These are phyloP conservation scores for Ovis aries DNA, from an alignment of 2,113 vertebrate species.

Conservation along the genomic window DNA sequence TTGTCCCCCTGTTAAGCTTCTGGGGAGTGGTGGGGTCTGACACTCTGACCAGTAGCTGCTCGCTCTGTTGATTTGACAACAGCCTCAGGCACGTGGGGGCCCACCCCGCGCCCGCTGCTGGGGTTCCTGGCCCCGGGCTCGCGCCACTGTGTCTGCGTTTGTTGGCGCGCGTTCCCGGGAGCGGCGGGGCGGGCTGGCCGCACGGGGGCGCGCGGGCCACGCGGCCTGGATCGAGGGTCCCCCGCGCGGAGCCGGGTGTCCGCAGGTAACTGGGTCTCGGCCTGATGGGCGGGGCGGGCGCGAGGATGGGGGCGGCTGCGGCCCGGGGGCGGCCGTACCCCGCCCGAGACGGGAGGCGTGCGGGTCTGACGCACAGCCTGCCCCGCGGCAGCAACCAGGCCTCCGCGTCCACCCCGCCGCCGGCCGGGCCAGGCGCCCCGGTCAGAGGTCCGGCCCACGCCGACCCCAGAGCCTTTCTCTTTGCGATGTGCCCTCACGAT, in stretches of 20 bases:
- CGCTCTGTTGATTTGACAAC: not conserved
- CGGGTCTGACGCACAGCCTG: not conserved
- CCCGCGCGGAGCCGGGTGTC: not conserved
- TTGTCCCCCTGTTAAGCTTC: too few species aligned
- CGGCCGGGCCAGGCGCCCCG: not conserved
- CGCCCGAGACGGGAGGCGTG: rapidly evolving
- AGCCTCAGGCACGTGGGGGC: not conserved
- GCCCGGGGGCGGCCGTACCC: not conserved
- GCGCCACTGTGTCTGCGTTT: rapidly evolving
- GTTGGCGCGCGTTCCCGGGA: not conserved
- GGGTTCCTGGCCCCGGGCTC: not conserved
- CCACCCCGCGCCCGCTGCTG: not conserved
- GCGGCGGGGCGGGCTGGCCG: not conserved
- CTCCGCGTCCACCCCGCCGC: not conserved
- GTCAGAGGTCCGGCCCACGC: not conserved
- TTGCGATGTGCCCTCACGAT: not conserved
- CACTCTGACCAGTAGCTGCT: not conserved
- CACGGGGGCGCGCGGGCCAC: not conserved
- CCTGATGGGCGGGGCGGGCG: not conserved
- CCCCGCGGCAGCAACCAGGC: not conserved
- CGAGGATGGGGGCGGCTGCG: not conserved
- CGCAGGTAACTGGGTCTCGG: not conserved
- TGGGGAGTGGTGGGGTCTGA: not conserved
- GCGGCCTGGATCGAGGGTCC: not conserved
- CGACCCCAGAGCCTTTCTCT: not conserved